A percentile compares a stretch with the other conserved stretches of the same genome.
Conservation (phyloP, 2,113 vertebrate species). For the Tyrannus savana region DNA sequence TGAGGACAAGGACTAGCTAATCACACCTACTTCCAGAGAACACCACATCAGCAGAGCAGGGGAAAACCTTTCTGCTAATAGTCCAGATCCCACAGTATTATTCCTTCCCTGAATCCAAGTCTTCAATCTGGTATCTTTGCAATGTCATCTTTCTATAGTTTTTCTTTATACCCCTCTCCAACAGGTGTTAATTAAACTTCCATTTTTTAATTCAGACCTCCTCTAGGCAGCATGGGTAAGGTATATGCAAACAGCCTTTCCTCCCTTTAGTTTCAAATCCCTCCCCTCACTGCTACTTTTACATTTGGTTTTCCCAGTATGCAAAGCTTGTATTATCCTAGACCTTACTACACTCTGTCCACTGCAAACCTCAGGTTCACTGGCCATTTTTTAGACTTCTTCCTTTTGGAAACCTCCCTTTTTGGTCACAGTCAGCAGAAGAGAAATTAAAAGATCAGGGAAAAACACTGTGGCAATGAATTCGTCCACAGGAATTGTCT, state of each 20-base stretch:
- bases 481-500: background rate
- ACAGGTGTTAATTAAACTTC: background rate
- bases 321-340: background rate
- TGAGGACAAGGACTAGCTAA: background rate
- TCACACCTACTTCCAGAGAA: background rate
- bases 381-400: background rate
- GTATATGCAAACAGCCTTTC: background rate
- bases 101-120: background rate
- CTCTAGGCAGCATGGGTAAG: background rate
- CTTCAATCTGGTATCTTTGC: background rate
- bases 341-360: background rate
- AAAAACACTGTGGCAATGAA: background rate
- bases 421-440: background rate
- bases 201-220: background rate
- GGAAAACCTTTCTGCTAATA: background rate
- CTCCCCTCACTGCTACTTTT: background rate
- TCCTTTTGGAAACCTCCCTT: background rate
- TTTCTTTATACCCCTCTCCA: background rate
- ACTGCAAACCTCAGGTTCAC: background rate
- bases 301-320: background rate
- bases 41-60: background rate
- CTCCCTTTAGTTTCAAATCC: background rate
- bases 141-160: background rate
- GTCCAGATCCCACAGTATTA: background rate
- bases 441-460: background rate